Evolutionary conservation across 2,888 invertebrate genomes (phyloP), one percentile per base, ranked within the genome.

Genomic region (Cryptocephalus primarius): DNA sequence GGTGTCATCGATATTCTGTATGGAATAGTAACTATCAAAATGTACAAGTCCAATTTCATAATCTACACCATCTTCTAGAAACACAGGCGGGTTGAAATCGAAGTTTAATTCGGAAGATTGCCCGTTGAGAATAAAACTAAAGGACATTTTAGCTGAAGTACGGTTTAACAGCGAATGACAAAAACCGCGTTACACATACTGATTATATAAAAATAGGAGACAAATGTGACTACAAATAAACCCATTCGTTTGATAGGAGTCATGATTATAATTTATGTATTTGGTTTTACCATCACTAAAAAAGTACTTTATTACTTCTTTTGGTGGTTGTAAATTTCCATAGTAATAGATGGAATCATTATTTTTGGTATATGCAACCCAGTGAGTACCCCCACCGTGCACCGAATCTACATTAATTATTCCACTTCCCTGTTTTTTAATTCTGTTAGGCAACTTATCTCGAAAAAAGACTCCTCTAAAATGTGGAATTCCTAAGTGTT

Each of bases 241-340:
- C 31, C 38, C 33, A 12, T 1, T 13, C 33, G 3, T 2, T 44
- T 39, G 8, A 44, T 22, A 31, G 8, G 10, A 38, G 43, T 47
- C 41, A 14, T 33, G 33, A 33, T 45, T 36, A 13, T 32, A 33
- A 33, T 9, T 12, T 32, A 40, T 44, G 11, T 39, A 8, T 14
- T 36, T 14, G 8, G 13, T 33, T 22, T 22, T 22, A 22, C 22
- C 22, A 22, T 22, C 22, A 22, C 22, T 22, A 6, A 22, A 22
- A 22, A 53, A 50, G 49, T 54, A 54, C 6, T 44, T 47, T 13
- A 50, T n/a, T 36, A 55, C 14, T 42, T 52, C 46, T n/a, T 36
- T n/a, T 13, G 45, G 43, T 33, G 50, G 51, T 14, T 38, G 42
- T 32, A 53, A 43, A 41, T 46, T 46, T 34, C 51, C 49, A 49